Base-by-base conservation (phyloP, 2,797 vertebrate genomes). In the Ispidina picta region DNA sequence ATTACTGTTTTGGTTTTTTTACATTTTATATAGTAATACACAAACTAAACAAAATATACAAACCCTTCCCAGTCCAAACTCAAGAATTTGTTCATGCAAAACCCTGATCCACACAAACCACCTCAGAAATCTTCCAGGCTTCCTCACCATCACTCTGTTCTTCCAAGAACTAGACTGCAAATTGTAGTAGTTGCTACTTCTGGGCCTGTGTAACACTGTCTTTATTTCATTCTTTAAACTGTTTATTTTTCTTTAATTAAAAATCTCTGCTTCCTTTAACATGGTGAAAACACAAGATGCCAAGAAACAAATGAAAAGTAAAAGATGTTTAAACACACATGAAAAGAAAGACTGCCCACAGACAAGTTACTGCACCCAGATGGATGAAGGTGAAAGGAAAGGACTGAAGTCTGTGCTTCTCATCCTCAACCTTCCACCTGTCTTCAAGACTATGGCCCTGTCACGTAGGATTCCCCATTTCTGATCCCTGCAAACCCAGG, bases 211-310 rank as follows among this genome's bases (percentile, higher is more conserved):
- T n/a, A 60, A 66, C 55, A 22, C 37, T 33, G 31, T 43, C 55
- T 82, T 92, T 41, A 69, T 9, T 44, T 18, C 2, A 0, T 13
- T 68, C 31, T 48, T 49, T 46, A 31, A 85, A 60, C 9, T 14
- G 5, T 29, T 79, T 51, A 15, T 90, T 86, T 88, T 64, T 78
- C 70, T 66, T 65, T 29, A 72, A 82, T 83, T 73, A 78, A 84
- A 91, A 78, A 81, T 49, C 15, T 44, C 6, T 1, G 25, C 33
- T 83, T 76, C 44, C 20, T 90, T 70, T 84, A 93, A 82, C 41
- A 70, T 73, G 71, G n/a, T 19, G 22, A 82, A 88, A 95, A 7
- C n/a, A 55, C 55, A 90, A 76, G 49, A 79, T 28, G 35, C 78
- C 35, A 66, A 75, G 18, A 26, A 37, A 46, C 23, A 78, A 92